These are phyloP conservation scores for Gorsachius magnificus DNA, from an alignment of 2,797 vertebrate genomes.

Conservation along the genomic window DNA sequence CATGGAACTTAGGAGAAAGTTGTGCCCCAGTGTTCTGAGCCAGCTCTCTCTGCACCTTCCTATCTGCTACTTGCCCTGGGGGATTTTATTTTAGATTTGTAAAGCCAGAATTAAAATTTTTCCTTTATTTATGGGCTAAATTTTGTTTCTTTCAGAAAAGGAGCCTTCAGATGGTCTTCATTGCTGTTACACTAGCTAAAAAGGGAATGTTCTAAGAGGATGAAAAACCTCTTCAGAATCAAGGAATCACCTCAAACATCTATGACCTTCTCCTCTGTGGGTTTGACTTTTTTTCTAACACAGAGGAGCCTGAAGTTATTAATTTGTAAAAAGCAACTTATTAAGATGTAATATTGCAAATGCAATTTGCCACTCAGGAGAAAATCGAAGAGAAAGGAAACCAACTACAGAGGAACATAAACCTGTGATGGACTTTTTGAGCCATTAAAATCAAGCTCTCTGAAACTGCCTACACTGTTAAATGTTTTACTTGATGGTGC, in stretches of 20 bases:
- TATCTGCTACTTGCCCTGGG: neutral
- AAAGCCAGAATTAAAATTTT: neutral
- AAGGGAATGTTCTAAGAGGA: neutral
- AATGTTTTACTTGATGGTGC: neutral
- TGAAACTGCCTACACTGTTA: neutral
- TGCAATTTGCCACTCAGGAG: neutral
- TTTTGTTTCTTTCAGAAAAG: neutral
- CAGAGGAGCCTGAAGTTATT: neutral
- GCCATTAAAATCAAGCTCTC: neutral
- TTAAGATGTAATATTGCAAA: neutral
- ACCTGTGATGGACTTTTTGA: neutral
- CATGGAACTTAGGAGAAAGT: neutral
- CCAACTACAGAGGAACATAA: neutral
- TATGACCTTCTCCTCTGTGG: neutral
- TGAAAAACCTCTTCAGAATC: neutral
- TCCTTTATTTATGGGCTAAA: fast-evolving
- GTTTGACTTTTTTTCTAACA: neutral
- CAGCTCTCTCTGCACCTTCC: neutral
- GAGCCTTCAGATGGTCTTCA: neutral
- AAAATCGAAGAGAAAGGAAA: neutral
- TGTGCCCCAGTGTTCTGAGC: neutral
- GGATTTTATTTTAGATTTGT: neutral
- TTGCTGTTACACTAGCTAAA: neutral
- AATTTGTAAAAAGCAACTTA: neutral
- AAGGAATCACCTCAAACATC: neutral